Conservation (phyloP, 1,140 invertebrate species). For the Mercenaria mercenaria region DNA sequence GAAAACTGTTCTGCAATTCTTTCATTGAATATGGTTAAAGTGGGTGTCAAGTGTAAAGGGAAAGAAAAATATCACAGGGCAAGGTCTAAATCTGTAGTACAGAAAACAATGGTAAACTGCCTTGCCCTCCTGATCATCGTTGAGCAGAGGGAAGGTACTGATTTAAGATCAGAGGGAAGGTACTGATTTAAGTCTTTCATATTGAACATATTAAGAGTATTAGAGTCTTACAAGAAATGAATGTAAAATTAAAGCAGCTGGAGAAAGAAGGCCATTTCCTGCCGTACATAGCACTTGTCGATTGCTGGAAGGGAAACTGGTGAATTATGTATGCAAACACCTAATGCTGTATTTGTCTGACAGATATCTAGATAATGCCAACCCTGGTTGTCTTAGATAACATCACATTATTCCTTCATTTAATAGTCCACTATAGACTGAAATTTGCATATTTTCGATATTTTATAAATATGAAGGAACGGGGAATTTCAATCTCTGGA, state of each 20-base stretch:
- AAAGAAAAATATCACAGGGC: too few relatives aligned
- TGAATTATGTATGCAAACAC: slow-evolving; percentile 31
- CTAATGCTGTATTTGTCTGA: slow-evolving; percentile 16
- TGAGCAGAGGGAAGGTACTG: too few relatives aligned
- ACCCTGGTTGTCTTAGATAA: slow-evolving; percentile 16
- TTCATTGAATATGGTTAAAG: too few relatives aligned
- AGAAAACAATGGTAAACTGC: too few relatives aligned
- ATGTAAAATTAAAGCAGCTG: background rate
- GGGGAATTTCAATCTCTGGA: background rate
- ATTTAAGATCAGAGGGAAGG: too few relatives aligned
- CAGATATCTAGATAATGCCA: slow-evolving; percentile 31
- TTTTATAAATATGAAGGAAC: slow-evolving; percentile 23
- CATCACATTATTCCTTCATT: slow-evolving; percentile 46
- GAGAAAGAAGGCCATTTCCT: background rate
- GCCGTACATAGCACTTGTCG: background rate
- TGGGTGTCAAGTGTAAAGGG: too few relatives aligned
- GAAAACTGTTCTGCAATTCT: too few relatives aligned
- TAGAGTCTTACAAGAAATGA: too few relatives aligned
- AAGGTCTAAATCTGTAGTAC: too few relatives aligned
- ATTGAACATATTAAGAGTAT: too few relatives aligned
- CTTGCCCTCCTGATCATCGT: too few relatives aligned
- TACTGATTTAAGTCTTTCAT: too few relatives aligned
- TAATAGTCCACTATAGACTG: slow-evolving; percentile 12
- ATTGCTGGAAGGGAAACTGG: background rate
- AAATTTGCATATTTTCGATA: slow-evolving; percentile 51